These are phyloP conservation scores for Lophius piscatorius DNA, from an alignment of 2,113 vertebrate genomes.

Conservation along the genomic window DNA sequence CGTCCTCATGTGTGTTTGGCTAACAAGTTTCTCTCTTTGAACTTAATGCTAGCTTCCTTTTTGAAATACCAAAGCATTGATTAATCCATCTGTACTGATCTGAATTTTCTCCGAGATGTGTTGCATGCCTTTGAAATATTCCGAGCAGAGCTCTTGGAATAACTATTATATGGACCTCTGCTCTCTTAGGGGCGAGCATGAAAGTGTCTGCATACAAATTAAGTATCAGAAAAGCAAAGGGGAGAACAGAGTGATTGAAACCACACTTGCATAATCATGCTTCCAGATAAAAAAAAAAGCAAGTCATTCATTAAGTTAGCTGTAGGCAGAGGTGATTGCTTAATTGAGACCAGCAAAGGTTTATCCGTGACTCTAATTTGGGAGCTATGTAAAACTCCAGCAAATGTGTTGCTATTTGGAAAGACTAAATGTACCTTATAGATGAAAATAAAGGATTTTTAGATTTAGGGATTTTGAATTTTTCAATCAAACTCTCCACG, in stretches of 20 bases:
- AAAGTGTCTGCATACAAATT: constrained; percentile 74
- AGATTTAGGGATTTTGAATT: not conserved
- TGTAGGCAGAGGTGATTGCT: constrained; percentile 37
- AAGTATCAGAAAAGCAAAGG: constrained; percentile 53
- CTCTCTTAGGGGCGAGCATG: constrained; percentile 60
- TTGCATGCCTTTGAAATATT: constrained; percentile 75
- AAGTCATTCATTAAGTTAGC: constrained; percentile 52
- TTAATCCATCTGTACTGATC: constrained; percentile 73
- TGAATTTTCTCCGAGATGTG: constrained; percentile 67
- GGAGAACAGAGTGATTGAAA: constrained; percentile 55
- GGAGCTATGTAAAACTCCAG: not conserved
- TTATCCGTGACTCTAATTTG: not conserved
- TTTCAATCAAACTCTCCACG: not conserved
- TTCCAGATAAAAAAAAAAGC: constrained; percentile 48
- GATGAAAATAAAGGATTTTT: not conserved
- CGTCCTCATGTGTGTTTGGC: constrained; percentile 47
- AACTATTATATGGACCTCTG: constrained; percentile 71
- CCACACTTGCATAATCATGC: constrained; percentile 59
- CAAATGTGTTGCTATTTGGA: not conserved
- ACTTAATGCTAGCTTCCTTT: constrained; percentile 60
- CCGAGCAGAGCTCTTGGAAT: constrained; percentile 68
- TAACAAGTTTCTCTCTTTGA: constrained; percentile 73
- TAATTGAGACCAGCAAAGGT: constrained; percentile 31
- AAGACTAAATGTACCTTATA: not conserved
- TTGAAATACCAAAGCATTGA: constrained; percentile 71